Conservation (phyloP, 2,113 vertebrate genomes). For the Alces alces region DNA sequence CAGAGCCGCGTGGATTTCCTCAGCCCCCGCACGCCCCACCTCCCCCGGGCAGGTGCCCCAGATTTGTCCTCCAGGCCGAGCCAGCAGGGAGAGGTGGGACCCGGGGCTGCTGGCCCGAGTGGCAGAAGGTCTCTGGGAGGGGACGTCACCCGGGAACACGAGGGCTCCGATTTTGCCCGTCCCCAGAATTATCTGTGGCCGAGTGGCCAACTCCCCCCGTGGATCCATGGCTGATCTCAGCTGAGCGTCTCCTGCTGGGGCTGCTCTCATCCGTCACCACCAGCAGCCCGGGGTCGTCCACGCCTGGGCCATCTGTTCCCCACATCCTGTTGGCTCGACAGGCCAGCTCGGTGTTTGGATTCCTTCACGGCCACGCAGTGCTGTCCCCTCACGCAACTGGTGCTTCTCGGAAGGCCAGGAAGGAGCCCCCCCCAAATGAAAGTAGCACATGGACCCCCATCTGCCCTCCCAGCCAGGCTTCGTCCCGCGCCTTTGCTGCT, state of each 20-base stretch:
- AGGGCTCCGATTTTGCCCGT: background rate
- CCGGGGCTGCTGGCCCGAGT: background rate
- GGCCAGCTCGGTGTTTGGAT: background rate
- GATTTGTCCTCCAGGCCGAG: constrained; percentile 1
- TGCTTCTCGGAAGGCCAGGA: background rate
- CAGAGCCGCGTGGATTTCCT: background rate
- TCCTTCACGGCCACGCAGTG: background rate
- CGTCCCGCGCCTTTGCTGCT: background rate
- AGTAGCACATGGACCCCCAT: accelerated
- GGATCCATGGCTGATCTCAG: background rate
- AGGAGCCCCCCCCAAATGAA: background rate
- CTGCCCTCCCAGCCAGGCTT: background rate
- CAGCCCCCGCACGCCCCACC: background rate
- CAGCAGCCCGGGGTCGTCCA: background rate
- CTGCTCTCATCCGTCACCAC: background rate
- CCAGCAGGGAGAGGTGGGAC: background rate
- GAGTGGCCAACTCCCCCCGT: background rate
- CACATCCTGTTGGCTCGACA: background rate
- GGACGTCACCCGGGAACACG: background rate
- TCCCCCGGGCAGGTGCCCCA: constrained; percentile 25
- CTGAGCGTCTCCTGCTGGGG: no score
- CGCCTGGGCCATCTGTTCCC: constrained; percentile 1
- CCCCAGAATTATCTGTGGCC: background rate
- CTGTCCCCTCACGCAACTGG: background rate
- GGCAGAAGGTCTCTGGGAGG: background rate